Evolutionary conservation across 1,140 invertebrate genomes (phyloP).

Genomic region (Drosophila kohkoa): DNA sequence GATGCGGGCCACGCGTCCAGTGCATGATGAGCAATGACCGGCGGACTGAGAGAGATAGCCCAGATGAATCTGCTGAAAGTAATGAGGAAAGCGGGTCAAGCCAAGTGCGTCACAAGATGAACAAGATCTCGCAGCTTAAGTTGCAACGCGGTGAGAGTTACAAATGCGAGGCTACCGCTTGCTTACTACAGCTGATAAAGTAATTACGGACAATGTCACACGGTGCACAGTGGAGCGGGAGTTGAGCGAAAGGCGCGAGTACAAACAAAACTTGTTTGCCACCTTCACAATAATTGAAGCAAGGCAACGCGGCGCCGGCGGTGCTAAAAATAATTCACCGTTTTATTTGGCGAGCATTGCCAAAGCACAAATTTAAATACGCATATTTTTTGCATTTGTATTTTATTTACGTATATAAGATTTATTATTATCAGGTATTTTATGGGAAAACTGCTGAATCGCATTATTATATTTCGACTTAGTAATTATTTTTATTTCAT

Average conservation of each 20-base stretch:
- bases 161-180: background rate
- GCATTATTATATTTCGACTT: too few relatives aligned
- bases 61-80: constrained; percentile 6
- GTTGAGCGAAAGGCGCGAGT: background rate
- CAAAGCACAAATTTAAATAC: constrained; percentile 11
- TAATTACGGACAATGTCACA: constrained; percentile 8
- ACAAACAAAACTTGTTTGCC: constrained; percentile 5
- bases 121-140: background rate
- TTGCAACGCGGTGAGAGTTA: constrained; percentile 11
- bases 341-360: background rate
- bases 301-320: background rate
- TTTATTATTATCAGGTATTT: too few relatives aligned
- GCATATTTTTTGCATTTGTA: background rate
- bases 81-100: constrained; percentile 29
- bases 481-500: too few relatives aligned
- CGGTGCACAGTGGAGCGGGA: constrained; percentile 24
- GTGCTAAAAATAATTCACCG: constrained; percentile 20
- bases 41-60: too few relatives aligned
- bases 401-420: background rate
- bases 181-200: background rate
- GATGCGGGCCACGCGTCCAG: constrained; percentile 62
- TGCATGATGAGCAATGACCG: constrained; percentile 51
- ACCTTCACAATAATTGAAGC: background rate
- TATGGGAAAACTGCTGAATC: too few relatives aligned
- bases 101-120: constrained; percentile 43